Base-by-base conservation (phyloP, 2,888 invertebrate species). In the Thera obeliscata region DNA sequence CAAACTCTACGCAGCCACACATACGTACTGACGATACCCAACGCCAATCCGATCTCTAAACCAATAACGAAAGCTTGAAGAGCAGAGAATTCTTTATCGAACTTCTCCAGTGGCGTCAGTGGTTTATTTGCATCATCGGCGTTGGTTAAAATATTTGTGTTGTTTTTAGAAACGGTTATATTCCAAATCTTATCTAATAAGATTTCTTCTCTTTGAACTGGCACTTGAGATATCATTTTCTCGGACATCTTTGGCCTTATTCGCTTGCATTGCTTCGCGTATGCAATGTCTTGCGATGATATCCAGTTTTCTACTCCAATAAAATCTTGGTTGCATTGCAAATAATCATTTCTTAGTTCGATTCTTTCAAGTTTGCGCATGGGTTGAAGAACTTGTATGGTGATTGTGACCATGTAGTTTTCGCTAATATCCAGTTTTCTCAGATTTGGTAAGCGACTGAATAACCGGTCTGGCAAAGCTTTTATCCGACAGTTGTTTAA, bases 401-500 rank as follows among this genome's bases (percentile, higher is more conserved):
- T 91, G 0, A 96, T 70, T 3, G 94, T 91, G 11, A 95, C 88
- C 71, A 96, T 84, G 71, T 95, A 94, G 78, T 96, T 96, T 73
- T 94, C 94, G 22, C 95, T 94, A 62, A 96, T 78, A 81, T 96
- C 95, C 62, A 96, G 77, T 61, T 93, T 90, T 60, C 88, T 88
- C 35, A 96, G 80, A 71, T 94, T 94, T 0, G 95, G 95, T 57
- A 96, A 66, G 60, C 94, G 88, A 7, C 83, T 87, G 69, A 96
- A 95, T 7, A 94, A 76, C 56, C 93, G 85, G 0, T 88, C 84
- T 4, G 94, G 93, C 57, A 96, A 75, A 11, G 93, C 87, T 75
- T 94, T 94, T 59, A 96, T 94, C 67, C 95, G 94, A 54, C 95
- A 95, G 69, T 93, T 92, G 71, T 95, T 94, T 48, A 96, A 81